Evolutionary conservation across 2,113 vertebrate species (phyloP).

Genomic region (Serranochromis macrocephalus): DNA sequence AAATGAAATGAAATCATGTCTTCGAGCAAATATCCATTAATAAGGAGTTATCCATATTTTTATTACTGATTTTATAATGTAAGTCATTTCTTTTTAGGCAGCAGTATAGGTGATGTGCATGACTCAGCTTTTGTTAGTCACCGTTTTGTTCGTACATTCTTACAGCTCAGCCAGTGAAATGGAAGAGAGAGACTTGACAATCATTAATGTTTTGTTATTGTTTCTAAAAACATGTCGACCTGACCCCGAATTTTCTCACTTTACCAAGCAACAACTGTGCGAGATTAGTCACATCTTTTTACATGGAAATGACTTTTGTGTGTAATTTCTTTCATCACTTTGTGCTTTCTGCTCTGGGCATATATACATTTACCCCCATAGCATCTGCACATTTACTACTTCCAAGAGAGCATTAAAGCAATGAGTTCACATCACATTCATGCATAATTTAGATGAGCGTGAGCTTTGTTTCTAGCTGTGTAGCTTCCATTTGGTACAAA

Average conservation of each 20-base stretch:
- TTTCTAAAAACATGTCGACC: not conserved
- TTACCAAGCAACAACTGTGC: not conserved
- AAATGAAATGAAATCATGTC: not conserved
- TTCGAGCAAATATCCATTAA: no score
- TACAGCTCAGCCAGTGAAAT: rapidly evolving
- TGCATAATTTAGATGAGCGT: constrained; percentile 21
- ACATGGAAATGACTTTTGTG: not conserved
- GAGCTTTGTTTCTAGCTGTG: not conserved
- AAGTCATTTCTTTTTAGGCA: not conserved
- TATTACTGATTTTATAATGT: not conserved
- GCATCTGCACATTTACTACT: not conserved
- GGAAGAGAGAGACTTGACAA: not conserved
- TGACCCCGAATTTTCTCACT: not conserved
- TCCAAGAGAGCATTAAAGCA: not conserved
- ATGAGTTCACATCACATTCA: not conserved
- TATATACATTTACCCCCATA: not conserved
- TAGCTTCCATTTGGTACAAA: not conserved
- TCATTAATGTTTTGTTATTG: not conserved
- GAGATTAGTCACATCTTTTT: not conserved
- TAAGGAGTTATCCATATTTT: not conserved
- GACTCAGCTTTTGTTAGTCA: not conserved
- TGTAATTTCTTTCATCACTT: not conserved
- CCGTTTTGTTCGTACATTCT: not conserved
- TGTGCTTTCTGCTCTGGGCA: not conserved
- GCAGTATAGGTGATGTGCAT: not conserved